phyloP scores from a whole-genome alignment of 1,140 invertebrate species.

The Dufourea novaeangliae region DNA sequence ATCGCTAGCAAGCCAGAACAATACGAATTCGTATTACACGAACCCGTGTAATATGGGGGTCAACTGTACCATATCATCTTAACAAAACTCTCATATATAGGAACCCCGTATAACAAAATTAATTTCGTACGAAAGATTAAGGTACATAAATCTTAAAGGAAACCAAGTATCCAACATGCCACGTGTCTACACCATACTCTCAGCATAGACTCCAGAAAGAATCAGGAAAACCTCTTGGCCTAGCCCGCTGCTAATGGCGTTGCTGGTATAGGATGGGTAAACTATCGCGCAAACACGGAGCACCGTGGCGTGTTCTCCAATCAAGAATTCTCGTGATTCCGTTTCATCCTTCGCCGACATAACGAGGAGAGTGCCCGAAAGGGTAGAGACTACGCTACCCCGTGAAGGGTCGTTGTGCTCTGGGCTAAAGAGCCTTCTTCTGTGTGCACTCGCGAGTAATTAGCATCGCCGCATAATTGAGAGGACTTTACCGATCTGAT shows the following conservation, averaged over 20 bases:
- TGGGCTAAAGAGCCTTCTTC: constrained; percentile 57
- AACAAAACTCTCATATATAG: no score
- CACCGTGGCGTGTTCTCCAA: constrained; percentile 21
- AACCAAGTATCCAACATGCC: no score
- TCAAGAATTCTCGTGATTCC: constrained; percentile 54
- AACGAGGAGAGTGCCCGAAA: constrained; percentile 42
- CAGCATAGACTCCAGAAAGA: not conserved
- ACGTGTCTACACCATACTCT: no score
- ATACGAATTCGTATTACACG: no score
- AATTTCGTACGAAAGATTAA: no score
- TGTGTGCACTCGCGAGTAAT: constrained; percentile 67
- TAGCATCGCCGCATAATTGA: constrained; percentile 74
- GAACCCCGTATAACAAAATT: no score
- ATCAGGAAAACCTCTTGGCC: not conserved
- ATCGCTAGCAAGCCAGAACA: no score
- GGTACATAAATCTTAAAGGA: no score
- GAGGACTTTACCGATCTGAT: constrained; percentile 67
- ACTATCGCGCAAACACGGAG: constrained; percentile 17
- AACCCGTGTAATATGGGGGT: no score
- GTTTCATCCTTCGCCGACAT: constrained; percentile 52
- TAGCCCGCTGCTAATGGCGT: not conserved
- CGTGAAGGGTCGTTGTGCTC: constrained; percentile 39
- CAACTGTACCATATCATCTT: no score
- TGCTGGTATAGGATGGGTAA: not conserved
- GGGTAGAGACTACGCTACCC: constrained; percentile 31